Base-by-base conservation (phyloP, 92 coral and sea anemone genomes). In the Porites rus region DNA sequence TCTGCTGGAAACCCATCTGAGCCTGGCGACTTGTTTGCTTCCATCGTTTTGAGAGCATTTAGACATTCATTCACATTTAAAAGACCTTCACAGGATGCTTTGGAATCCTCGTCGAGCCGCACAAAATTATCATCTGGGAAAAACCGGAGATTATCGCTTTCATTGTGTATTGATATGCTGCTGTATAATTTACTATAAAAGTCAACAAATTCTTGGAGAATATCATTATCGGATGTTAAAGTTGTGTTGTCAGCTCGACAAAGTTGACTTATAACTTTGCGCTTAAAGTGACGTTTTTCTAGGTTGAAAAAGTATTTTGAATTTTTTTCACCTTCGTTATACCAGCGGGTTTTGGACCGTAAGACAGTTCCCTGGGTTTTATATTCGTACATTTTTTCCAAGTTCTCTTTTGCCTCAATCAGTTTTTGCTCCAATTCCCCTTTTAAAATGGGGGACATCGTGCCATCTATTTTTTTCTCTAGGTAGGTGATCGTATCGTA, bases 281-380 rank as follows among this genome's bases (percentile, higher is more conserved):
- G 20, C 7, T 14, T 61, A n/a, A 31, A 51, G 64, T 74, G 64
- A 7, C 78, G 17, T 70, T 31, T 70, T 13, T 38, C 75, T 18
- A 70, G 17, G 43, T 31, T 70, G 7, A 70, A 38, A 70, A 70
- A 31, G 22, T 64, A 80, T 63, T 75, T 70, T 6, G 51, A 75
- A 16, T 83, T 88, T 67, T 76, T 88, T 21, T 83, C 92, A 3
- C 85, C 92, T 60, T 82, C 84, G 50, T 54, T 78, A 20, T 83
- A 74, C 82, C 87, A 88, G 25, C 60, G 20, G 7, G 88, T 43
- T 24, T 87, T 79, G n/a, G 85, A 69, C 79, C 80, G 56, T 7
- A 87, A 68, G 66, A 75, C 66, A 2, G 74, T 16, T 10, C 82
- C 78, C 58, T 76, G 67, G 52, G 84, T 76, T 85, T 85, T 85